A percentile compares a stretch with the other conserved stretches of the same genome.
Evolutionary conservation across 2,113 vertebrate species (phyloP).

Genomic region (Notarius lentiginosus): DNA sequence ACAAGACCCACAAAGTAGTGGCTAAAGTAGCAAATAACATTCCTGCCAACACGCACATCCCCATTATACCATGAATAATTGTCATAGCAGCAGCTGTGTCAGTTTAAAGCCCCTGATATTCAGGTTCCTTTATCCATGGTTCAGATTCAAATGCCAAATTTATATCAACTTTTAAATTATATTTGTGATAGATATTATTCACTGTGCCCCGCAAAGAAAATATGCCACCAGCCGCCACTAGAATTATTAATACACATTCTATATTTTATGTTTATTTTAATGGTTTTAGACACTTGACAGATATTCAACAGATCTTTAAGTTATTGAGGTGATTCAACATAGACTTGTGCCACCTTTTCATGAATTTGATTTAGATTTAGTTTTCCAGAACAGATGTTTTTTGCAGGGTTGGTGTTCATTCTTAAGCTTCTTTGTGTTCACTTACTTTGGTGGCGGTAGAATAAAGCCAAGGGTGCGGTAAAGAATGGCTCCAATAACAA

Average conservation of each 20-base stretch:
- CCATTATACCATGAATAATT: not conserved
- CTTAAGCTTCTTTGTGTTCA: not conserved
- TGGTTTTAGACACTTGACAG: not conserved
- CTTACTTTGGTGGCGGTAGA: slow-evolving; percentile 89
- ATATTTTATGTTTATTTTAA: not conserved
- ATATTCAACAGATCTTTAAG: not conserved
- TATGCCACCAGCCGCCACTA: not conserved
- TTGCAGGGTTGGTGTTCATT: not conserved
- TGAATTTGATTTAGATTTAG: not conserved
- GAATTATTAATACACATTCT: not conserved
- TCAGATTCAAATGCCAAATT: too few relatives aligned
- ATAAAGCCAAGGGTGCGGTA: slow-evolving; percentile 91
- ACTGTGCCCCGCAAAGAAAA: too few relatives aligned
- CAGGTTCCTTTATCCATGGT: slow-evolving; percentile 16
- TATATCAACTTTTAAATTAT: too few relatives aligned
- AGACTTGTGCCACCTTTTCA: not conserved
- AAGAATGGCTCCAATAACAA: slow-evolving; percentile 92
- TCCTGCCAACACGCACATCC: not conserved
- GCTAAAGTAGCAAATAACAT: not conserved
- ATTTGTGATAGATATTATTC: too few relatives aligned
- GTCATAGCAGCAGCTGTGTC: not conserved
- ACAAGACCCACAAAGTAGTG: not conserved
- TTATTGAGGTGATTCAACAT: not conserved
- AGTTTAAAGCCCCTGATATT: slow-evolving; percentile 9
- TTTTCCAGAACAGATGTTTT: not conserved